Conservation (phyloP, 2,797 vertebrate genomes). For the Oophaga sylvatica region DNA sequence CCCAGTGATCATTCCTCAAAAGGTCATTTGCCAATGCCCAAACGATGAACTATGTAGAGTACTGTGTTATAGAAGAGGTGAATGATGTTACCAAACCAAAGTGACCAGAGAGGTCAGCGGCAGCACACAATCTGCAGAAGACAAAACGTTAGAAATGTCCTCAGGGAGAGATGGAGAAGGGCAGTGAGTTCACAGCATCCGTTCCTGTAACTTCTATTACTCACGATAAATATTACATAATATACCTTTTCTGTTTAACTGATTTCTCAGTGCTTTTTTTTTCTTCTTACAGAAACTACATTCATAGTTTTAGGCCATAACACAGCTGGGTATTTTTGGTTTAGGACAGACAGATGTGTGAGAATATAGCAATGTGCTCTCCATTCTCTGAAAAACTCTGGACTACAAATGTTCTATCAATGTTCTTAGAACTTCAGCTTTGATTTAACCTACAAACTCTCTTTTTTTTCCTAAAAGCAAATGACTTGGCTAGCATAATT, state of each 20-base stretch:
- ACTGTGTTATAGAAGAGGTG: neutral
- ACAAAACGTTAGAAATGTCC: conserved; percentile 12
- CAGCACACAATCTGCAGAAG: conserved; percentile 22
- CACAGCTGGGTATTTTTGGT: neutral
- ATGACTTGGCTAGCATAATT: neutral
- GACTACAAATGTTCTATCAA: neutral
- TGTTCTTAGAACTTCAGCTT: neutral
- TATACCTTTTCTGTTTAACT: neutral
- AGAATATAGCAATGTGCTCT: neutral
- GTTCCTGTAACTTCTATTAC: neutral
- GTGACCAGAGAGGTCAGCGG: conserved; percentile 18
- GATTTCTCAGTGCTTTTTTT: too few relatives aligned
- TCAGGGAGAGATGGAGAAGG: conserved; percentile 10
- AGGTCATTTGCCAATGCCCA: conserved; percentile 24
- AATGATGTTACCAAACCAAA: neutral
- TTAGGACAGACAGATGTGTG: neutral
- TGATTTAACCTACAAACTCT: neutral
- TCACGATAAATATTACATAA: neutral
- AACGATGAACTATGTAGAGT: neutral
- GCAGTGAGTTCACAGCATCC: conserved; percentile 11
- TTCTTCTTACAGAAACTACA: neutral
- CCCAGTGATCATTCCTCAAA: conserved; percentile 28
- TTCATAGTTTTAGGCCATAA: neutral
- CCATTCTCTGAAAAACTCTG: neutral
- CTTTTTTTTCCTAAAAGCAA: neutral